These are phyloP conservation scores for Rana temporaria DNA, from an alignment of 2,113 vertebrate species.

Conservation along the genomic window DNA sequence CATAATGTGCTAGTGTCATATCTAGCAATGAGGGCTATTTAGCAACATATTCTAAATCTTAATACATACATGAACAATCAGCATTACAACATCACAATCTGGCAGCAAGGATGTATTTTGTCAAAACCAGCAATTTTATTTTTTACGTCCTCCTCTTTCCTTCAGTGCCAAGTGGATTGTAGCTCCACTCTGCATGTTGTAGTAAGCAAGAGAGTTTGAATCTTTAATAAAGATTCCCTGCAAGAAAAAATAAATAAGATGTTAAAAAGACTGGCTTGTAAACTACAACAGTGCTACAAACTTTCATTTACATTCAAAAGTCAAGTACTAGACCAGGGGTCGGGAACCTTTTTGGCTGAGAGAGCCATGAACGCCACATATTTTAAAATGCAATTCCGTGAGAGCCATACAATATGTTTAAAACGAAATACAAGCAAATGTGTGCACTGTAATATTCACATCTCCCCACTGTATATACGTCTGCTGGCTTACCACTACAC, in stretches of 20 bases:
- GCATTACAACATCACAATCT: neutral
- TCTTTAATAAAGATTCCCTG: conserved; percentile 99
- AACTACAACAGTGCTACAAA: too few species aligned
- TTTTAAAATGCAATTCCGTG: too few species aligned
- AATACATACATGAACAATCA: neutral
- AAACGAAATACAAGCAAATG: too few species aligned
- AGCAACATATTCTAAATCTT: neutral
- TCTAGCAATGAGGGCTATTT: neutral
- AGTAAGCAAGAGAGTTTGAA: conserved; percentile 97
- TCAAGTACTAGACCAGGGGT: too few species aligned
- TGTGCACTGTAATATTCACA: too few species aligned
- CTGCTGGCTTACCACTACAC: too few species aligned
- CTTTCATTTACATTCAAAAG: too few species aligned
- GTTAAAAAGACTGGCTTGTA: neutral
- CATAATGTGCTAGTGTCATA: neutral
- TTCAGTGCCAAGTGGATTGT: conserved; percentile 96
- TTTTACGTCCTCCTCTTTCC: conserved; percentile 97
- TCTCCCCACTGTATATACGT: too few species aligned
- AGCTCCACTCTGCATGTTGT: conserved; percentile 94
- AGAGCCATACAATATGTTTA: too few species aligned
- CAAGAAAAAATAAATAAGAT: conserved; percentile 56
- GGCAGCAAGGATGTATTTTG: neutral
- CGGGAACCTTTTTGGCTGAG: too few species aligned
- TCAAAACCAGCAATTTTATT: conserved; percentile 69
- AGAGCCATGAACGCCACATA: too few species aligned